These are phyloP conservation scores for Keiferia lycopersicella DNA, from an alignment of 2,888 invertebrate genomes.

Conservation along the genomic window DNA sequence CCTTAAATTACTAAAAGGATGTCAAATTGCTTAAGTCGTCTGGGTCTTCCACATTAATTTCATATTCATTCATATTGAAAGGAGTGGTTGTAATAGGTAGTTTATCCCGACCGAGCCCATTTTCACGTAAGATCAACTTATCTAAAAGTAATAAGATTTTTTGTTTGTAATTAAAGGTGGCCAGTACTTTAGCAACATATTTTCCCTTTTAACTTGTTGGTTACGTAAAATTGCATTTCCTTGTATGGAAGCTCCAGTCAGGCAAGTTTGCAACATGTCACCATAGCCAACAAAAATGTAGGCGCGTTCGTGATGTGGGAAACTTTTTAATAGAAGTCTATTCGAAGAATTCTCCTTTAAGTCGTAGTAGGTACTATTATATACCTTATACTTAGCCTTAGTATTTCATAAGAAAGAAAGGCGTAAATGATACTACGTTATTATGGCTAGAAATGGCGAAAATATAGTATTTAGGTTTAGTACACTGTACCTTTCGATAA, in stretches of 20 bases:
- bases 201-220: slow-evolving; percentile 35
- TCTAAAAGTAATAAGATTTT: background rate
- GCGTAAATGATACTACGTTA: background rate
- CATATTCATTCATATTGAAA: too few species aligned
- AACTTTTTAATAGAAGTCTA: slow-evolving; percentile 1
- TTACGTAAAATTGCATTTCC: slow-evolving; percentile 38
- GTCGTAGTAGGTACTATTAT: background rate
- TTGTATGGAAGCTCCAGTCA: slow-evolving; percentile 30
- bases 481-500: background rate
- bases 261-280: slow-evolving; percentile 11
- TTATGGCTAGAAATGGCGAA: background rate
- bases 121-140: background rate
- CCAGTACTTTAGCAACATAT: slow-evolving; percentile 29
- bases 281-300: slow-evolving; percentile 10
- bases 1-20: background rate
- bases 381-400: slow-evolving; percentile 24
- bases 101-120: too few species aligned
- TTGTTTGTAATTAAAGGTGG: slow-evolving; percentile 25
- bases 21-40: too few species aligned
- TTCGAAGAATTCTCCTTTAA: slow-evolving; percentile 5
- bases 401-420: slow-evolving; percentile 8
- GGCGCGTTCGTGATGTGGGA: slow-evolving; percentile 3
- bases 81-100: too few species aligned
- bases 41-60: too few species aligned
- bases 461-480: background rate